These are phyloP conservation scores for Hystrix cristata DNA, from an alignment of 2,113 vertebrate genomes.

Conservation along the genomic window DNA sequence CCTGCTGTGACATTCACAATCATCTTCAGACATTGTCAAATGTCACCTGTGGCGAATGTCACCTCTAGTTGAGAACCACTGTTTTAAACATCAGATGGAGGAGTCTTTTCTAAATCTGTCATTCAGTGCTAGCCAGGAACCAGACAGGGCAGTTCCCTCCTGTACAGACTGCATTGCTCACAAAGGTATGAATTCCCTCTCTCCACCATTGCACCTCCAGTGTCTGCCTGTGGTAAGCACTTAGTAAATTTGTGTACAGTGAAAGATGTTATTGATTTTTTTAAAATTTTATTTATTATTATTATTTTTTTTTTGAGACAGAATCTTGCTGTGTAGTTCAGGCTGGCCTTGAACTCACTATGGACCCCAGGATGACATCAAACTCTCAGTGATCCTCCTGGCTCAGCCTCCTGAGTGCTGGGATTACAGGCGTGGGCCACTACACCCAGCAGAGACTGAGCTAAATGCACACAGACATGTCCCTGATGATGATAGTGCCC, in stretches of 20 bases:
- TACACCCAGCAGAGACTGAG: background rate
- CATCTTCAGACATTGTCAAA: background rate
- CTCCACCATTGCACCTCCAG: background rate
- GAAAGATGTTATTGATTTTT: background rate
- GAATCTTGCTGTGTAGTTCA: too few relatives aligned
- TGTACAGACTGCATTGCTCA: background rate
- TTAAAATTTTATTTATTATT: background rate
- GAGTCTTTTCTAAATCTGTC: slow-evolving; percentile 9
- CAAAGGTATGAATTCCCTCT: background rate
- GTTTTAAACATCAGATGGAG: slow-evolving; percentile 5
- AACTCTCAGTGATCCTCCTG: too few relatives aligned
- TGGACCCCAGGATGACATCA: too few relatives aligned
- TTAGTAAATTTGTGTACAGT: background rate
- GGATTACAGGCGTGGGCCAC: too few relatives aligned
- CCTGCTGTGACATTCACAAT: background rate
- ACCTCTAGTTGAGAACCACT: background rate
- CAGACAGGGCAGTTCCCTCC: background rate
- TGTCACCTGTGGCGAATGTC: background rate
- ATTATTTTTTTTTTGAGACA: too few relatives aligned
- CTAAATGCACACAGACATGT: background rate
- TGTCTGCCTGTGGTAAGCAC: background rate
- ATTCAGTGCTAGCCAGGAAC: background rate
- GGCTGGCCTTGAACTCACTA: too few relatives aligned
- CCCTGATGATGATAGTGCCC: background rate
- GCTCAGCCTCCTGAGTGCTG: too few relatives aligned